phyloP scores from a whole-genome alignment of 1,140 invertebrate genomes.

The Leptinotarsa defecta region DNA sequence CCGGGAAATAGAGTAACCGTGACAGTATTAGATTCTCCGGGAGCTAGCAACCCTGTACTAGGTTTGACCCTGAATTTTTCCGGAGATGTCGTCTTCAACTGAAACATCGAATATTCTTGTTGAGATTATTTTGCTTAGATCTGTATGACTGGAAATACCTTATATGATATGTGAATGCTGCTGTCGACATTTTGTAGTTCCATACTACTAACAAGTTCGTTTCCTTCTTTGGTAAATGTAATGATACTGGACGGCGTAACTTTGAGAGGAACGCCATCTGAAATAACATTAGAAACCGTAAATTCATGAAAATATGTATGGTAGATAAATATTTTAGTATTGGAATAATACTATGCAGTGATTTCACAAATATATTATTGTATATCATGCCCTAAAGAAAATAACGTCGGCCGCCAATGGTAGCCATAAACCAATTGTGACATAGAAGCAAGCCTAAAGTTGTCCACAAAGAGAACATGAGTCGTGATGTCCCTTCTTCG shows the following conservation, averaged over 20 bases:
- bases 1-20: slow-evolving; percentile 63
- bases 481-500: too few relatives aligned
- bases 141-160: slow-evolving; percentile 59
- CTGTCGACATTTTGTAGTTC: slow-evolving; percentile 69
- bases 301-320: too few relatives aligned
- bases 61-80: slow-evolving; percentile 90
- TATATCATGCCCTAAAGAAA: too few relatives aligned
- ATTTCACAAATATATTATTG: too few relatives aligned
- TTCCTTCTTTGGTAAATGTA: slow-evolving; percentile 66
- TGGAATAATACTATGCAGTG: too few relatives aligned
- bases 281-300: slow-evolving; percentile 16
- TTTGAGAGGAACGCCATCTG: slow-evolving; percentile 59
- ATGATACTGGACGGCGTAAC: slow-evolving; percentile 66
- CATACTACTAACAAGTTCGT: slow-evolving; percentile 68
- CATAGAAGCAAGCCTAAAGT: too few relatives aligned
- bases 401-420: too few relatives aligned
- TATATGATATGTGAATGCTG: slow-evolving; percentile 71
- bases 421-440: too few relatives aligned
- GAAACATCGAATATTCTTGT: slow-evolving; percentile 38
- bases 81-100: slow-evolving; percentile 77
- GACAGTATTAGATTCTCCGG: slow-evolving; percentile 61
- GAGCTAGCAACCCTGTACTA: slow-evolving; percentile 73
- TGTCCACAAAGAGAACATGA: too few relatives aligned
- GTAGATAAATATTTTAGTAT: too few relatives aligned
- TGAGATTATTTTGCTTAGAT: not conserved